These are phyloP conservation scores for Drosophila multiciliata DNA, from an alignment of 2,888 invertebrate genomes.

Conservation along the genomic window DNA sequence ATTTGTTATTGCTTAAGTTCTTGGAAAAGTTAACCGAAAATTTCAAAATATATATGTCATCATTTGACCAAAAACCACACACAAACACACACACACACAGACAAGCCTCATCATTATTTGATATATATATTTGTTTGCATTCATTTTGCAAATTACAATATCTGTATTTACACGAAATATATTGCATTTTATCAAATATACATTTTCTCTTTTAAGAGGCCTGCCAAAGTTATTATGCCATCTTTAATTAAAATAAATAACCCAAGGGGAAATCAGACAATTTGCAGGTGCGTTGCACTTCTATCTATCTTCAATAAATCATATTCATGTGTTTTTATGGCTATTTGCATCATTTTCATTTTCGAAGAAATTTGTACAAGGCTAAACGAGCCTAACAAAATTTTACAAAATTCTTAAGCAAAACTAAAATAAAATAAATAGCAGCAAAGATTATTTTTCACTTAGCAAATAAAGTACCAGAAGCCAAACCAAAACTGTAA, in stretches of 20 bases:
- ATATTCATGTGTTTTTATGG: background rate
- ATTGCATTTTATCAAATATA: conserved; percentile 35
- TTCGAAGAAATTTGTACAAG: background rate
- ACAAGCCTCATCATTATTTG: conserved; percentile 13
- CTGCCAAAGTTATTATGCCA: background rate
- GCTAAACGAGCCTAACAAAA: background rate
- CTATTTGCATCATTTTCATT: background rate
- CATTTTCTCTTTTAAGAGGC: background rate
- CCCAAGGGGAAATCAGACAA: conserved; percentile 4
- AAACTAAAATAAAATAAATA: background rate
- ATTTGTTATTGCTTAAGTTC: conserved; percentile 29
- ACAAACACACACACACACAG: conserved; percentile 18
- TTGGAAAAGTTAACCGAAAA: conserved; percentile 52
- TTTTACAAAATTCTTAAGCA: background rate
- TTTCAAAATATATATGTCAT: conserved; percentile 53
- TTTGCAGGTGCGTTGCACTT: background rate
- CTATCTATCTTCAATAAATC: background rate
- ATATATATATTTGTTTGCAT: conserved; percentile 8
- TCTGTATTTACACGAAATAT: conserved; percentile 57
- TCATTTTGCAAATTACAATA: conserved; percentile 43
- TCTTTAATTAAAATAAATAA: conserved; percentile 10
- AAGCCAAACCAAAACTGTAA: background rate
- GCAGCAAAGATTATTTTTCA: background rate
- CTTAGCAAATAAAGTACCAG: background rate
- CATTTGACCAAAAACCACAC: conserved; percentile 54